phyloP scores from a whole-genome alignment of 2,797 vertebrate species.

The Chlorospingus flavigularis region DNA sequence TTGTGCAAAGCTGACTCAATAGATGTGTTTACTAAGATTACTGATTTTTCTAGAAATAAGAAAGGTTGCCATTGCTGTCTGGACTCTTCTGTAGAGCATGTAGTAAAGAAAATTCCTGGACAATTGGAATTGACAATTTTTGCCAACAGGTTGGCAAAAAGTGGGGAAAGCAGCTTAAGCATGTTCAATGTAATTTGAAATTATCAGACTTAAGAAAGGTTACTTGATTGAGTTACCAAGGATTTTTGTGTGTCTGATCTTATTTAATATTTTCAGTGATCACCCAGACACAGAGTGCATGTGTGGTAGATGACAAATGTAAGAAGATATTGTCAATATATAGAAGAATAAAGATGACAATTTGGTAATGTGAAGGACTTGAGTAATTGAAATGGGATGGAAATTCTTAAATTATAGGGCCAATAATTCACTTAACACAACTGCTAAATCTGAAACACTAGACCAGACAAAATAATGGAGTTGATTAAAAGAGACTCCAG shows the following conservation, averaged over 20 bases:
- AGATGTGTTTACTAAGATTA: not conserved
- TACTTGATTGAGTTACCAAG: not conserved
- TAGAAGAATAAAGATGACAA: not conserved
- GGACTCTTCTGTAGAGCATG: not conserved
- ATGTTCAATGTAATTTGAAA: not conserved
- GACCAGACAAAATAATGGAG: not conserved
- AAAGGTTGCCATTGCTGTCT: not conserved
- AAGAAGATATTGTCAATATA: not conserved
- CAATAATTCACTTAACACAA: fast-evolving
- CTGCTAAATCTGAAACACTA: not conserved
- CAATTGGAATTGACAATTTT: too few relatives aligned
- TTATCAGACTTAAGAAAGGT: not conserved
- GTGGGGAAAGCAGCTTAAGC: not conserved
- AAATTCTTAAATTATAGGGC: not conserved
- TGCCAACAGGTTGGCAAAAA: not conserved
- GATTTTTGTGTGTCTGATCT: not conserved
- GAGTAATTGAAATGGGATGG: not conserved
- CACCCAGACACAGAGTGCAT: not conserved
- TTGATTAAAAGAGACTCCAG: not conserved
- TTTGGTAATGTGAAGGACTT: not conserved
- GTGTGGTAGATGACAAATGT: not conserved
- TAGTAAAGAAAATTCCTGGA: not conserved
- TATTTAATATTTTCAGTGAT: not conserved
- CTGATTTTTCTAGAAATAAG: not conserved
- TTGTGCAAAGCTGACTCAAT: not conserved